A percentile compares a stretch with the other conserved stretches of the same genome.
Conservation (phyloP, 2,888 invertebrate species). For the Gymnoscelis rufifasciata region DNA sequence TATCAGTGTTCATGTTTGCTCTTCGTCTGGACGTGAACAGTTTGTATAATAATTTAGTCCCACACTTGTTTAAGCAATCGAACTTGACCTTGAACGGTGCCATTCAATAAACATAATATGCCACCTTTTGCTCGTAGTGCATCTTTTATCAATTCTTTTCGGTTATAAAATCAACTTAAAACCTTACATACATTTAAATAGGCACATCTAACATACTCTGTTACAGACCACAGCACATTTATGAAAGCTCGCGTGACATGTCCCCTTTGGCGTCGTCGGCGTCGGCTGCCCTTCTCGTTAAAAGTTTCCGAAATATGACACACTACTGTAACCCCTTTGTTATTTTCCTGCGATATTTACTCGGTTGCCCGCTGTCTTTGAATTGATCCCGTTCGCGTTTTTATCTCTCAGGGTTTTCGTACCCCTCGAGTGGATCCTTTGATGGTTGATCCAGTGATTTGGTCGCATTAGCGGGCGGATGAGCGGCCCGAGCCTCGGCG, state of each 20-base stretch:
- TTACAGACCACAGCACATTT: constrained; percentile 59
- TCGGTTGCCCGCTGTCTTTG: constrained; percentile 46
- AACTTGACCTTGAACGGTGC: constrained; percentile 42
- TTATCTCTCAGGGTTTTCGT: constrained; percentile 43
- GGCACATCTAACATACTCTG: constrained; percentile 30
- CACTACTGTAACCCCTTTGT: constrained; percentile 63
- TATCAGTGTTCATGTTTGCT: constrained; percentile 24
- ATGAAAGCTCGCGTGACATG: constrained; percentile 61
- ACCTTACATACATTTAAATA: constrained; percentile 1
- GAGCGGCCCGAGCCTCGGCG: constrained; percentile 32
- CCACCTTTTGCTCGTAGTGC: constrained; percentile 7
- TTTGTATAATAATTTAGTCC: constrained; percentile 26
- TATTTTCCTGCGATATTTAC: constrained; percentile 50
- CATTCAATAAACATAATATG: constrained; percentile 24
- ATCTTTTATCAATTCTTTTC: constrained; percentile 6
- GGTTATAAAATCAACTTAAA: neutral
- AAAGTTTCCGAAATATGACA: constrained; percentile 68
- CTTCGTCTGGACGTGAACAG: constrained; percentile 28
- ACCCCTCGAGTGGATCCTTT: constrained; percentile 41
- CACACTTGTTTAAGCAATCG: constrained; percentile 47
- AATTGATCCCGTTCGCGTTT: constrained; percentile 47
- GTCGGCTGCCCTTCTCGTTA: constrained; percentile 58
- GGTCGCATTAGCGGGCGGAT: constrained; percentile 55
- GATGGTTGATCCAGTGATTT: constrained; percentile 54
- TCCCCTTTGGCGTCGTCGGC: constrained; percentile 37